Conservation (phyloP, 2,888 invertebrate genomes). For the Trisateles emortualis region DNA sequence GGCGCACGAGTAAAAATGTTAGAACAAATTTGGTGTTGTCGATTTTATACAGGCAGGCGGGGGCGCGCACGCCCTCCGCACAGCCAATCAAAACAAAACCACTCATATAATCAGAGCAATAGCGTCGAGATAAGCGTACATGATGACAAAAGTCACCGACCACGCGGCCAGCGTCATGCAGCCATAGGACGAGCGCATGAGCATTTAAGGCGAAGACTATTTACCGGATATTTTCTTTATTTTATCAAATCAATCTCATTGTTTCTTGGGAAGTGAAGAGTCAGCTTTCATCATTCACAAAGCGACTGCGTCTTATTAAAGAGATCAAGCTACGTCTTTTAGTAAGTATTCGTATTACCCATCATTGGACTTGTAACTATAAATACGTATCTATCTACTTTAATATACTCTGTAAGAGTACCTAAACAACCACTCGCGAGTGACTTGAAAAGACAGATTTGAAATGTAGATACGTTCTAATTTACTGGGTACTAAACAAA, state of each 20-base stretch:
- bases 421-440: no score
- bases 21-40: slow-evolving; percentile 38
- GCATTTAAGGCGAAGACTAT: slow-evolving; percentile 64
- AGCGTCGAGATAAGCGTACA: slow-evolving; percentile 57
- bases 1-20: slow-evolving; percentile 57
- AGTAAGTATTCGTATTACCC: no score
- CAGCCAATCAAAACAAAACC: slow-evolving; percentile 74
- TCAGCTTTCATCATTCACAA: background rate
- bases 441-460: no score
- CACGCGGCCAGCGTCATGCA: slow-evolving; percentile 66
- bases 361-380: no score
- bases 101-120: slow-evolving; percentile 51
- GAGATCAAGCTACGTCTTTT: no score
- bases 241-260: background rate
- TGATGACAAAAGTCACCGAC: slow-evolving; percentile 63
- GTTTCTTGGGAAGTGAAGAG: background rate
- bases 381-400: no score
- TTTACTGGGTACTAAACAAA: no score
- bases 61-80: slow-evolving; percentile 75
- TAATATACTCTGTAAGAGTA: no score
- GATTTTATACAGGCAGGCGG: slow-evolving; percentile 71
- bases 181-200: slow-evolving; percentile 74
- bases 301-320: background rate
- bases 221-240: slow-evolving; percentile 7
- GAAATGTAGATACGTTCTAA: no score